Base-by-base conservation (phyloP, 1,140 invertebrate species). In the Aplysia californica region DNA sequence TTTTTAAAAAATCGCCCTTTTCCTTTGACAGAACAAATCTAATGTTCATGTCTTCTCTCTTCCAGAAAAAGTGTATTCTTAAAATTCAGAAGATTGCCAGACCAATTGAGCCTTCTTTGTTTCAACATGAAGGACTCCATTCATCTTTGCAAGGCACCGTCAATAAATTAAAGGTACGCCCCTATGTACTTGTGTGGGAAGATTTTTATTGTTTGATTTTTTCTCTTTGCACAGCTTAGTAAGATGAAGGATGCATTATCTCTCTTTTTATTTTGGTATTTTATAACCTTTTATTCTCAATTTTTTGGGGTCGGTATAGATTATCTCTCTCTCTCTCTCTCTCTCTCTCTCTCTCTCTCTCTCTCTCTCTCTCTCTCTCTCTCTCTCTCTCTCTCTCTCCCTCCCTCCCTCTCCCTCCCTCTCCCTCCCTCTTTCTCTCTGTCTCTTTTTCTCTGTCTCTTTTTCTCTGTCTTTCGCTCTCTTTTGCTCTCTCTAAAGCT, bases 121-220 rank as follows among this genome's bases (percentile, higher is more conserved):
- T 70, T 23, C 68, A 70, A 44, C 68, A 70, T 35, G 68, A 70
- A 35, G 68, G 68, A 10, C 20, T 56, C 1, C 41, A 44, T 23
- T 70, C 68, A 1, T 70, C 68, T 6, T 56, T 70, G 35, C 26
- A 26, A 31, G 68, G 68, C 10, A 70, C 41, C 5, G 1, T 70
- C 10, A 70, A 70, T 21, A 70, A 70, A 58, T 35, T 70, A 2
- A 70, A 70, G 68, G 68, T 70, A 10, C 23, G 23, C 31, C 21
- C 23, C 23, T 15, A 23, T 59, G 6, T 6, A 10, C 23, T 59
- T 23, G 21, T 59, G 58, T 59, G 44, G 10, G 10, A 50, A 10
- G n/a, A 50, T n/a, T 50, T 10, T 50, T 15, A 50, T n/a, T n/a
- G n/a, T n/a, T 50, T 15, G 10, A 50, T 15, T n/a, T 10, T 15